Percentiles rank a stretch among this genome's conserved stretches.
phyloP scores from a whole-genome alignment of 2,797 vertebrate genomes.

The Adelosebastes latens region DNA sequence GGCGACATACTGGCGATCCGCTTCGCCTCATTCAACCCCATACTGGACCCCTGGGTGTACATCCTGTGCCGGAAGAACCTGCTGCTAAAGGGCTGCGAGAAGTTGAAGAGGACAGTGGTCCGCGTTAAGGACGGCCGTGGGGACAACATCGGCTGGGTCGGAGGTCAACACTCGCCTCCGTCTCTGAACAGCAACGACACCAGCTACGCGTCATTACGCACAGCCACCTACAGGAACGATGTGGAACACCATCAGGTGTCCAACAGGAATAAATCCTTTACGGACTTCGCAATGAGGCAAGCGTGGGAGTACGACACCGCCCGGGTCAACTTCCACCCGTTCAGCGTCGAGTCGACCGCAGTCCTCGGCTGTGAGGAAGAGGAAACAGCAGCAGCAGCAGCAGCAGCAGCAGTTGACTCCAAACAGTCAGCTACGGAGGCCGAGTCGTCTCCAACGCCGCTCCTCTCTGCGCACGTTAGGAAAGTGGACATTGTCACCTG shows the following conservation, averaged over 20 bases:
- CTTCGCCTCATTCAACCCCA: constrained; percentile 88
- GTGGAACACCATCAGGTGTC: constrained; percentile 11
- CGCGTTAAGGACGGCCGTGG: constrained; percentile 27
- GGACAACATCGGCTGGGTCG: constrained; percentile 66
- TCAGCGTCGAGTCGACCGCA: constrained; percentile 74
- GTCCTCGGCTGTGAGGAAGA: constrained; percentile 55
- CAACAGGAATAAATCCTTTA: constrained; percentile 59
- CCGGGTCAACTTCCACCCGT: constrained; percentile 80
- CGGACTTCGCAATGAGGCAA: constrained; percentile 76
- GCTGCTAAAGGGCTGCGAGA: constrained; percentile 79
- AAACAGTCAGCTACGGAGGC: constrained; percentile 11
- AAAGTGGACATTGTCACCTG: constrained; percentile 76
- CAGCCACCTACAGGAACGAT: constrained; percentile 56
- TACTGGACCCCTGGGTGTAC: constrained; percentile 87
- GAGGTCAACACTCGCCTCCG: constrained; percentile 72
- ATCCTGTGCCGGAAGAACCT: constrained; percentile 86
- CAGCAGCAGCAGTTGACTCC: not conserved
- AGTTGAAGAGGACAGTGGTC: constrained; percentile 67
- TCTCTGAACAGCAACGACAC: constrained; percentile 81
- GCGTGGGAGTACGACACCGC: constrained; percentile 81
- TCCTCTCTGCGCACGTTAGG: constrained; percentile 14
- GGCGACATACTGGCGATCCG: constrained; percentile 85
- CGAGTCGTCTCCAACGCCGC: constrained; percentile 14
- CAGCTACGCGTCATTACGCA: constrained; percentile 82
- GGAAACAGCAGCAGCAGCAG: not conserved